phyloP scores from a whole-genome alignment of 2,888 invertebrate genomes.

The Troglohyphantes excavatus region DNA sequence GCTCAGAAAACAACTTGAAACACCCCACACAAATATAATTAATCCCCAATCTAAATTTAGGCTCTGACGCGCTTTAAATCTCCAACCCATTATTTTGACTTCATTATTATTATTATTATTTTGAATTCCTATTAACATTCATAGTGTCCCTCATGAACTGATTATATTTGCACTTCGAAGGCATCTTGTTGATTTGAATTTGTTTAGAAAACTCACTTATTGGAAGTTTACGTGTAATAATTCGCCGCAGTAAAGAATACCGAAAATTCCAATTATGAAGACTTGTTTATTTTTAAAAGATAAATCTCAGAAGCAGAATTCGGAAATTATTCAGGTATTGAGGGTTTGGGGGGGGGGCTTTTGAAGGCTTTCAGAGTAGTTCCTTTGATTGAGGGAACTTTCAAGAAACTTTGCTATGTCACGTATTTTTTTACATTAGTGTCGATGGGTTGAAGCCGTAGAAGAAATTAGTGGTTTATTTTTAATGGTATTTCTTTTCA shows the following conservation, averaged over 20 bases:
- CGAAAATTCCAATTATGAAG: conserved; percentile 24
- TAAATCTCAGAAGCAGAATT: background rate
- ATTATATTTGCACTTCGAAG: background rate
- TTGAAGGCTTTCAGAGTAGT: conserved; percentile 41
- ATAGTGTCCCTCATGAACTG: background rate
- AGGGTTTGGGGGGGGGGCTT: conserved; percentile 24
- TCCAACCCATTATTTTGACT: no score
- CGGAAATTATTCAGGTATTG: conserved; percentile 4
- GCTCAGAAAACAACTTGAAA: background rate
- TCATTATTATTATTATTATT: no score
- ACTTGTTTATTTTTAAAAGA: conserved; percentile 34
- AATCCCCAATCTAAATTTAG: background rate
- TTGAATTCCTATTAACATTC: background rate
- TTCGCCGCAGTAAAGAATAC: background rate
- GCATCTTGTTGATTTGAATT: background rate
- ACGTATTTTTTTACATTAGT: conserved; percentile 38
- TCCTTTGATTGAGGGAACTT: conserved; percentile 24
- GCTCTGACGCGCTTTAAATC: background rate
- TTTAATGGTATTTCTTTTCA: no score
- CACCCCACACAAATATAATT: background rate
- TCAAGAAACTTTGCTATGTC: conserved; percentile 27
- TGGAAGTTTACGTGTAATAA: background rate
- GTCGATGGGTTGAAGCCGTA: no score
- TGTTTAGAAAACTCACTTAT: background rate
- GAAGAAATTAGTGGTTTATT: no score